Evolutionary conservation across 2,888 invertebrate species (phyloP).

Genomic region (Tachina lurida): DNA sequence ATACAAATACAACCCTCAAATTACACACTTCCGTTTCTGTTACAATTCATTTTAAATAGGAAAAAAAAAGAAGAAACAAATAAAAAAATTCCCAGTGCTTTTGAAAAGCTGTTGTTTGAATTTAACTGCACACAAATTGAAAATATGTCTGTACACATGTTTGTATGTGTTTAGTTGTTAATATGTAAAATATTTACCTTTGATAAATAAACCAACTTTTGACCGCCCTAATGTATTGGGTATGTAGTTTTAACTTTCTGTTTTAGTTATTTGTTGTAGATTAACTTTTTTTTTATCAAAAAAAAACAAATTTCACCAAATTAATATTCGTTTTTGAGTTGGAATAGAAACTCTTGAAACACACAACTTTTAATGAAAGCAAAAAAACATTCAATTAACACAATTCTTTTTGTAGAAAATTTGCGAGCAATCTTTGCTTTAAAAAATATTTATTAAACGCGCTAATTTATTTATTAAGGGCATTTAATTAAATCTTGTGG

Average conservation of each 20-base stretch:
- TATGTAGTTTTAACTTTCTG: neutral
- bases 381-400: constrained; percentile 10
- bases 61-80: too few species aligned
- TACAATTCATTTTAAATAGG: too few species aligned
- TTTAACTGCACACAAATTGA: too few species aligned
- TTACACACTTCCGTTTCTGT: too few species aligned
- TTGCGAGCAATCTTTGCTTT: neutral
- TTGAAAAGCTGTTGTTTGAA: too few species aligned
- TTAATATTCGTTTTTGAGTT: neutral
- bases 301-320: neutral
- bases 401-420: constrained; percentile 17
- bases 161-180: neutral
- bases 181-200: neutral
- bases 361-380: neutral
- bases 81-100: too few species aligned
- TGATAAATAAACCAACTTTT: neutral
- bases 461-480: neutral
- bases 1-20: too few species aligned
- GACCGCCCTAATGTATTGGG: neutral
- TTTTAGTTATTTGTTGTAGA: neutral
- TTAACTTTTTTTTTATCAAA: neutral
- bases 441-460: neutral
- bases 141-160: neutral
- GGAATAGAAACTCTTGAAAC: neutral
- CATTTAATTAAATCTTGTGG: neutral